Percentiles rank a stretch among this genome's conserved stretches.
Conservation (phyloP, 2,797 vertebrate genomes). For the Centroberyx gerrardi region DNA sequence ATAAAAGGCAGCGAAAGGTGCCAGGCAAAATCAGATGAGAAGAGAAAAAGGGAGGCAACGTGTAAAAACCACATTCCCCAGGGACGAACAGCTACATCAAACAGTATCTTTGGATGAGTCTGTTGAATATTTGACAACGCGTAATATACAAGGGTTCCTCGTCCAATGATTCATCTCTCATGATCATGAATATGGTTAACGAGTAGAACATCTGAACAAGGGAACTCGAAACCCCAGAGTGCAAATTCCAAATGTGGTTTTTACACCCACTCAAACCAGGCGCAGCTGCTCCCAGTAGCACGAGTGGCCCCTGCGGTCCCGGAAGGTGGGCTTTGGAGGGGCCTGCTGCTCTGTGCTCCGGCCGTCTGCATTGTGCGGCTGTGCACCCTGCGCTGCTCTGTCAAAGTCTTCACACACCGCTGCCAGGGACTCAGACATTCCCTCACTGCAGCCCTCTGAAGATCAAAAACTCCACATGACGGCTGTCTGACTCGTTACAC, state of each 20-base stretch:
- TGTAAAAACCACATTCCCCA: slow-evolving; percentile 35
- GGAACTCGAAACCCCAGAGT: slow-evolving; percentile 7
- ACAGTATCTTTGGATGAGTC: slow-evolving; percentile 48
- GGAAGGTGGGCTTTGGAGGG: slow-evolving; percentile 11
- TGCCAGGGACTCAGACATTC: slow-evolving; percentile 42
- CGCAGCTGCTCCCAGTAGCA: slow-evolving; percentile 20
- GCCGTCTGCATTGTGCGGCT: slow-evolving; percentile 28
- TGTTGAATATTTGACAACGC: slow-evolving; percentile 61
- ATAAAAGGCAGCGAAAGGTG: slow-evolving; percentile 54
- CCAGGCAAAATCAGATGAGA: slow-evolving; percentile 23
- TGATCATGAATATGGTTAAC: slow-evolving; percentile 38
- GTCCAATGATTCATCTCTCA: slow-evolving; percentile 30
- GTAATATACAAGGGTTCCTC: slow-evolving; percentile 33
- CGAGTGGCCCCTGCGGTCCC: slow-evolving; percentile 12
- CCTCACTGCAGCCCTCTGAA: slow-evolving; percentile 50
- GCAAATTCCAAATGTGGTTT: slow-evolving; percentile 48
- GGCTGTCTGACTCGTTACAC: slow-evolving; percentile 54
- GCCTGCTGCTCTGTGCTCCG: slow-evolving; percentile 51
- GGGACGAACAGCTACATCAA: slow-evolving; percentile 57
- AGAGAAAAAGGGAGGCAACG: background rate
- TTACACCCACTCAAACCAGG: slow-evolving; percentile 29
- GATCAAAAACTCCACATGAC: slow-evolving; percentile 65
- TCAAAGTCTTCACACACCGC: slow-evolving; percentile 49
- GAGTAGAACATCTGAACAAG: slow-evolving; percentile 14
- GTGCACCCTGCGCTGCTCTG: slow-evolving; percentile 41